These are phyloP conservation scores for Buathra laborator DNA, from an alignment of 2,888 invertebrate genomes.

Conservation along the genomic window DNA sequence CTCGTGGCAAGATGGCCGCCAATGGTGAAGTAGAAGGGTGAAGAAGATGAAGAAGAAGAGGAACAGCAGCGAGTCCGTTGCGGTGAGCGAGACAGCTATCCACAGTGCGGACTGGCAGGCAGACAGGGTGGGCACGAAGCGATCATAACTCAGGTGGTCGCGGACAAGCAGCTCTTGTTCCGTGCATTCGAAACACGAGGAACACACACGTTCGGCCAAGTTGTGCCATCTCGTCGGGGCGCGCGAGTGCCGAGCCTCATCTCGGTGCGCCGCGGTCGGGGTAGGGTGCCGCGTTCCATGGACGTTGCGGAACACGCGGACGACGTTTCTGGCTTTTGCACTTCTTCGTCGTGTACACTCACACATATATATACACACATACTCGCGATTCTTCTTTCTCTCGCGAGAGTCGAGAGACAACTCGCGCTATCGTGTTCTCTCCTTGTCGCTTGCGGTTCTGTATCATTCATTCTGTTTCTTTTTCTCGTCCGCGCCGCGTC, in stretches of 20 bases:
- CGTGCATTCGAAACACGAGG: constrained; percentile 79
- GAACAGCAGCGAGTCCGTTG: constrained; percentile 61
- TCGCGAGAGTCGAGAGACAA: background rate
- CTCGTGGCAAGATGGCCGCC: constrained; percentile 78
- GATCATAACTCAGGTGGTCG: constrained; percentile 82
- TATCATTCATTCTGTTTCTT: constrained; percentile 30
- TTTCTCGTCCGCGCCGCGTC: background rate
- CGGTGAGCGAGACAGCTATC: constrained; percentile 45
- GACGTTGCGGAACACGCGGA: constrained; percentile 67
- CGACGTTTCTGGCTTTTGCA: constrained; percentile 26
- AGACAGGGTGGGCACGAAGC: constrained; percentile 79
- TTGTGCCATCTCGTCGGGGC: constrained; percentile 68
- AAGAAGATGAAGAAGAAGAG: constrained; percentile 63
- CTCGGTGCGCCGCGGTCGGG: constrained; percentile 16
- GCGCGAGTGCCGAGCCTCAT: constrained; percentile 41
- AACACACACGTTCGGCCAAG: constrained; percentile 79
- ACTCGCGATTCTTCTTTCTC: background rate
- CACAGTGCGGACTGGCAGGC: constrained; percentile 66
- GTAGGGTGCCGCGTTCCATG: constrained; percentile 68
- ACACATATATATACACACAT: constrained; percentile 9
- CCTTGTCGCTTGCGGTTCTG: constrained; percentile 12
- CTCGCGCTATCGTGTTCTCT: constrained; percentile 14
- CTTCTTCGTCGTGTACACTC: constrained; percentile 9
- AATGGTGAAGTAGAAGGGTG: constrained; percentile 18
- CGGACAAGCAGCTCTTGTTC: constrained; percentile 82